These are phyloP conservation scores for Dioctria rufipes DNA, from an alignment of 2,888 invertebrate species.

Conservation along the genomic window DNA sequence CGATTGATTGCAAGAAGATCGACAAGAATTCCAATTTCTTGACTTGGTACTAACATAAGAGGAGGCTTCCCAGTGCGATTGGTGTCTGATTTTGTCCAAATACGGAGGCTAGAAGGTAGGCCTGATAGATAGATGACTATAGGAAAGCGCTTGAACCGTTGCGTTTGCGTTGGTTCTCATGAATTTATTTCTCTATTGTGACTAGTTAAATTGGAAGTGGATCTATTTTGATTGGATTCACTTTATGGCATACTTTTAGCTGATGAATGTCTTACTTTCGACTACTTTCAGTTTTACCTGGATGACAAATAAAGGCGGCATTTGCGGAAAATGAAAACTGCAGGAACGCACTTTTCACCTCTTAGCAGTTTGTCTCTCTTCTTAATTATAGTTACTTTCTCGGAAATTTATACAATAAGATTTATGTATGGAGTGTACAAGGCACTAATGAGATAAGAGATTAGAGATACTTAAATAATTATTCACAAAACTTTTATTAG, in stretches of 20 bases:
- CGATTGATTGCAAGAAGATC: constrained; percentile 56
- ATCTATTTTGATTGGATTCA: constrained; percentile 49
- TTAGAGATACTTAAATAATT: no score
- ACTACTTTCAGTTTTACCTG: constrained; percentile 40
- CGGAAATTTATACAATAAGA: no score
- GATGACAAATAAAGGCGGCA: constrained; percentile 3
- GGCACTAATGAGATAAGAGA: no score
- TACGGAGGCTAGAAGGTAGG: constrained; percentile 29
- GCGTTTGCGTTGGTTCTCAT: constrained; percentile 52
- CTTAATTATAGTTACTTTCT: no score
- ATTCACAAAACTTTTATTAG: no score
- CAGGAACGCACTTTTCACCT: neutral
- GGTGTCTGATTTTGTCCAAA: constrained; percentile 56
- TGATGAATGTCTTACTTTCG: constrained; percentile 49
- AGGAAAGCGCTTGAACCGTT: constrained; percentile 48
- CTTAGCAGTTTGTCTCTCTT: no score
- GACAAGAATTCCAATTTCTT: constrained; percentile 57
- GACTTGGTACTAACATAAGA: constrained; percentile 43
- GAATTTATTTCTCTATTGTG: constrained; percentile 57
- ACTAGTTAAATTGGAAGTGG: constrained; percentile 56
- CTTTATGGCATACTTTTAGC: constrained; percentile 51
- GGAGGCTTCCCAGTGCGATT: constrained; percentile 45
- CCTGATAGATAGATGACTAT: neutral
- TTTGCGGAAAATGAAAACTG: constrained; percentile 24
- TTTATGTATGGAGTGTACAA: no score